Base-by-base conservation (phyloP, 2,113 vertebrate genomes). In the Sceloporus undulatus region DNA sequence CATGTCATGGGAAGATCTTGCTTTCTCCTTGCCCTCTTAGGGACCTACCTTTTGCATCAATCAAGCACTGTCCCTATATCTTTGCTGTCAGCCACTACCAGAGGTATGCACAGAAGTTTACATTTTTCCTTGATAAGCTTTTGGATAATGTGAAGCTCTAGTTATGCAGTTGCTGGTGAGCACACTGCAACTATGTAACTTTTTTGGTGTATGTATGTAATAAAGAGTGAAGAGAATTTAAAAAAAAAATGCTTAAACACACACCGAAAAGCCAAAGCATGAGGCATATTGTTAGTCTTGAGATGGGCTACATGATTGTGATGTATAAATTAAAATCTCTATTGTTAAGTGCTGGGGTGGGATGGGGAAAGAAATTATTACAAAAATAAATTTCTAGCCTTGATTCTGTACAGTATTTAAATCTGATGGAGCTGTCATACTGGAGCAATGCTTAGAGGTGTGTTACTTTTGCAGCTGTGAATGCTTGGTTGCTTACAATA, bases 231-330 rank as follows among this genome's bases (percentile, higher is more conserved):
- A 94, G 83, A 93, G 87, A 87, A 93, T 89, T 54, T 94, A 92
- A 77, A 91, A 92, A 68, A 70, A 70, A 71, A 71, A 40, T 29
- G 48, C 87, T 88, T 65, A 94, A 92, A 91, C 91, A 94, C 81
- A 84, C 87, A 76, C 95, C 89, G 93, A 86, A 27, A 98, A 98
- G 98, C 98, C 98, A 98, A 99, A 98, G 98, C 98, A 98, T 98
- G 98, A 97, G 96, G 97, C 96, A 96, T 98, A 97, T 98, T 97
- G 96, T 98, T 98, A 97, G 97, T 98, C 97, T 97, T 96, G 96
- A 93, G 95, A 95, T 85, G 92, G 98, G 97, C 97, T 97, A 95
- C 96, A 96, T 59, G 93, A 98, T 97, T 97, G 97, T 89, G 96
- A 97, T 97, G 97, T 96, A 96, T 91, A 95, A 97, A 96, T 93